These are phyloP conservation scores for Alsophila aescularia DNA, from an alignment of 2,888 invertebrate species.

Conservation along the genomic window DNA sequence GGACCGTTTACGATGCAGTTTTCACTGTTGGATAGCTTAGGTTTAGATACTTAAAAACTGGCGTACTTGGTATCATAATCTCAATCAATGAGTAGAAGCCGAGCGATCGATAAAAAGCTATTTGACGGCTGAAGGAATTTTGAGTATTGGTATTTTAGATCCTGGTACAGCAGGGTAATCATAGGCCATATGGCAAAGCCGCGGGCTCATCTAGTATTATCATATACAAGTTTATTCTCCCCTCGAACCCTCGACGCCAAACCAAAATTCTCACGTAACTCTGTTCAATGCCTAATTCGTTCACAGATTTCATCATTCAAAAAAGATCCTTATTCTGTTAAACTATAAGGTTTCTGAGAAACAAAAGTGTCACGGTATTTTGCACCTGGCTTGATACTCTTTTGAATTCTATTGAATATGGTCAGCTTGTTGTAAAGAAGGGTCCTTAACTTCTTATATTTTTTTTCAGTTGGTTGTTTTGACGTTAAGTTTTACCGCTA, in stretches of 20 bases:
- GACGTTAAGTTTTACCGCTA: background rate
- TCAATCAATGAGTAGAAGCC: too few relatives aligned
- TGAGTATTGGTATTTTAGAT: too few relatives aligned
- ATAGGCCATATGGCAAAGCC: too few relatives aligned
- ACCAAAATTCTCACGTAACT: slow-evolving; percentile 7
- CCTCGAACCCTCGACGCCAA: background rate
- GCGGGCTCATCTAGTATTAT: too few relatives aligned
- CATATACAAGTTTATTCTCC: too few relatives aligned
- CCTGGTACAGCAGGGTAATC: too few relatives aligned
- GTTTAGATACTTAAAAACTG: too few relatives aligned
- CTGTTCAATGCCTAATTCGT: background rate
- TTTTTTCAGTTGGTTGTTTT: background rate
- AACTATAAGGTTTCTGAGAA: background rate
- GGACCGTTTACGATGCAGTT: too few relatives aligned
- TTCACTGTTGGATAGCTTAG: too few relatives aligned
- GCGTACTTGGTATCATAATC: too few relatives aligned
- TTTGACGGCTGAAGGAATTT: too few relatives aligned
- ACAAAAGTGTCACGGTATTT: slow-evolving; percentile 24
- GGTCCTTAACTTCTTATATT: background rate
- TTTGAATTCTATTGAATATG: slow-evolving; percentile 7
- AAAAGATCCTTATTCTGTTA: slow-evolving; percentile 16
- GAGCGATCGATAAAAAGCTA: too few relatives aligned
- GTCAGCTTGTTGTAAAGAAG: background rate
- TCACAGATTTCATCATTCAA: slow-evolving; percentile 10
- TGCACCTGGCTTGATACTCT: slow-evolving; percentile 16